Conservation (phyloP, 2,888 invertebrate species). For the Drosophila rubida region DNA sequence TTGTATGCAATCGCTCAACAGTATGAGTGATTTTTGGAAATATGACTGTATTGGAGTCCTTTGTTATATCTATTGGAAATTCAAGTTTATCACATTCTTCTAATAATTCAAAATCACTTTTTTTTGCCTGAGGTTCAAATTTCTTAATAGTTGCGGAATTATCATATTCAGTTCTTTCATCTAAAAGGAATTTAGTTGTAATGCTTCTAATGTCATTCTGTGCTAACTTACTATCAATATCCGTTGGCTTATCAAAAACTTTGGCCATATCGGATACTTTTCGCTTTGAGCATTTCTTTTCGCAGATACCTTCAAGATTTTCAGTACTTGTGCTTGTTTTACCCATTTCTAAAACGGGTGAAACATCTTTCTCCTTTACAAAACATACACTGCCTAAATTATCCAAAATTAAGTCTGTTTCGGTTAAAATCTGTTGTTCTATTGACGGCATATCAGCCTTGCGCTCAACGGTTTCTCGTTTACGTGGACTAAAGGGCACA, state of each 20-base stretch:
- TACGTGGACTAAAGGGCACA: conserved; percentile 78
- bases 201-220: conserved; percentile 34
- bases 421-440: conserved; percentile 74
- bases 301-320: conserved; percentile 75
- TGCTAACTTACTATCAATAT: conserved; percentile 8
- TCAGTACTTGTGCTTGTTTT: conserved; percentile 41
- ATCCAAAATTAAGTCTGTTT: conserved; percentile 69
- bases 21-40: conserved; percentile 62
- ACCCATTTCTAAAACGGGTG: conserved; percentile 37
- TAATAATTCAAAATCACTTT: conserved; percentile 36
- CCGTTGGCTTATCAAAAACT: conserved; percentile 44
- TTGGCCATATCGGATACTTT: conserved; percentile 67
- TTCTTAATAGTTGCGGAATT: conserved; percentile 39
- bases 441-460: conserved; percentile 57
- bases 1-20: conserved; percentile 51
- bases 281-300: conserved; percentile 74
- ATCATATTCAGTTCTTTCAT: conserved; percentile 44
- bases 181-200: conserved; percentile 61
- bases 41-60: conserved; percentile 18
- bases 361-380: conserved; percentile 44
- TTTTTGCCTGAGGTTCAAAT: conserved; percentile 21
- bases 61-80: conserved; percentile 61
- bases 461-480: conserved; percentile 63
- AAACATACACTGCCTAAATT: conserved; percentile 35
- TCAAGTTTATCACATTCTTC: conserved; percentile 64